Base-by-base conservation (phyloP, 2,888 invertebrate species). In the Philereme transversata region DNA sequence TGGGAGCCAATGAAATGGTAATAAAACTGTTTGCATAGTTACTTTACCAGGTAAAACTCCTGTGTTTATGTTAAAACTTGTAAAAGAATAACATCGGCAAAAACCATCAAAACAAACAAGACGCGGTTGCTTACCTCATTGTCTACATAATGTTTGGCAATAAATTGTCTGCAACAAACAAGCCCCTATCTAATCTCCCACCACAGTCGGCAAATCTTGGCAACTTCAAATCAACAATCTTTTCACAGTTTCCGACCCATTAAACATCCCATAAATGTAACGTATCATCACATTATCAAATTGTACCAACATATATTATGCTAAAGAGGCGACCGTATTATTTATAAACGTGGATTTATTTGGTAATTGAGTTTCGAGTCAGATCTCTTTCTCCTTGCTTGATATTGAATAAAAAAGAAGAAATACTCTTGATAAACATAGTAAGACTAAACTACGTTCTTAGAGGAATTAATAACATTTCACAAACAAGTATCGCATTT, bases 241-340 rank as follows among this genome's bases (percentile, higher is more conserved):
- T 83, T 83, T 81, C 79, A 81, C 74, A 76, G 76, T 84, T 90
- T 90, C 89, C 84, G 81, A 75, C 61, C 84, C 87, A 86, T 90
- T 90, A 80, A 84, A 82, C 76, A 74, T 69, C 70, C 79, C 77
- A 83, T 85, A 82, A 82, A 78, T 79, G 76, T 79, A 70, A 78
- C 77, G 73, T 76, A 78, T 73, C 72, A 63, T 78, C 75, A 74
- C 76, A 81, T 82, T 81, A 82, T 75, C 74, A 70, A 75, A 70
- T 70, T 67, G 60, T 66, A 58, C 53, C 48, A 55, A 60, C 56
- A 53, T 55, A 64, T 45, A 63, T 63, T 66, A 57, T 11, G 52
- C 45, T 62, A 40, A 58, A 55, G 51, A 44, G 22, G 7, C 45
- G 22, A 3, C 22, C 22, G 22, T 22, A 22, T 22, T 22, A 22